Evolutionary conservation across 1,140 invertebrate genomes (phyloP).

Genomic region (Halictus rubicundus): DNA sequence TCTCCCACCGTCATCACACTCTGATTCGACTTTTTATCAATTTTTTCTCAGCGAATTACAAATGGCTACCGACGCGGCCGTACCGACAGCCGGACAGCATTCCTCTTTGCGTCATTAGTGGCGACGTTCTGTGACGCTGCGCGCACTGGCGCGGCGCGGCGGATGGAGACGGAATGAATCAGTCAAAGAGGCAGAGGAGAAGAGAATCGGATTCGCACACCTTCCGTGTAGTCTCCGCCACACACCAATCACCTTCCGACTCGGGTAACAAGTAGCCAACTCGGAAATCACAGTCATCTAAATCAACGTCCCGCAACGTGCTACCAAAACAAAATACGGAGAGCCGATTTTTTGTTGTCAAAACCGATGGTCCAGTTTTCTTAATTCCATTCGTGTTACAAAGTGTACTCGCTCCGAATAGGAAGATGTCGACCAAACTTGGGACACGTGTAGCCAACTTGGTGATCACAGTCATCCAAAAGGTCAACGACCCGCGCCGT

Average conservation of each 20-base stretch:
- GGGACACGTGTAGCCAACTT: no score
- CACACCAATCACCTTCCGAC: constrained; percentile 54
- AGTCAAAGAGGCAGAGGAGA: constrained; percentile 39
- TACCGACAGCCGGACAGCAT: constrained; percentile 74
- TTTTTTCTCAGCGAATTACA: constrained; percentile 74
- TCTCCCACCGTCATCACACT: constrained; percentile 73
- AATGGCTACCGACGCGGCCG: constrained; percentile 76
- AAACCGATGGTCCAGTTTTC: background rate
- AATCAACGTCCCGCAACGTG: constrained; percentile 70
- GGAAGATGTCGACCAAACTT: no score
- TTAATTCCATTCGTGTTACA: background rate
- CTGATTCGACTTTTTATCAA: constrained; percentile 74
- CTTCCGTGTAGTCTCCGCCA: constrained; percentile 46
- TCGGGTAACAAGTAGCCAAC: constrained; percentile 70
- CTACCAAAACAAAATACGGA: constrained; percentile 57
- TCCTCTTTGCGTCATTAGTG: constrained; percentile 79
- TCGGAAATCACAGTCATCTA: constrained; percentile 74
- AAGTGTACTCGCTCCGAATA: no score
- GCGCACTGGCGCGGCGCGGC: background rate
- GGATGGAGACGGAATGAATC: constrained; percentile 15
- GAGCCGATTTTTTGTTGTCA: constrained; percentile 1
- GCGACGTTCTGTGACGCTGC: constrained; percentile 72
- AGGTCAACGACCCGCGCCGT: no score
- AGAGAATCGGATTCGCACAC: constrained; percentile 53
- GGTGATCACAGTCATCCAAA: no score